A percentile compares a stretch with the other conserved stretches of the same genome.
Evolutionary conservation across 2,113 vertebrate species (phyloP).

Genomic region (Petaurus breviceps): DNA sequence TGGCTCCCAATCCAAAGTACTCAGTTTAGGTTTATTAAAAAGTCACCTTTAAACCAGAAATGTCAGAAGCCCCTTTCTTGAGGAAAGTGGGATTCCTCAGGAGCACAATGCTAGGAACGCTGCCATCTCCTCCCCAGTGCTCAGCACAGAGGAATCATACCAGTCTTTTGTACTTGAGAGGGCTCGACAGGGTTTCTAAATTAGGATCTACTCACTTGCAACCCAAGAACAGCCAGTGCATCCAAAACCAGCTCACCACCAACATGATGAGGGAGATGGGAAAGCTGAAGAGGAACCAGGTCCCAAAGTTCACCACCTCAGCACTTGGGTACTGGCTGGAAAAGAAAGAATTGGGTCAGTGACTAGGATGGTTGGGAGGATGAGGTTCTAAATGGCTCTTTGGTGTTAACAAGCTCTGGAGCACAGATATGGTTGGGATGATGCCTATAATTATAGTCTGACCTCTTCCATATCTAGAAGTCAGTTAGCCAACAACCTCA

Average conservation of each 20-base stretch:
- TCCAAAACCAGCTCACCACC: slow-evolving; percentile 97
- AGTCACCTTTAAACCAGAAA: neutral
- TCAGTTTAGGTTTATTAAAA: neutral
- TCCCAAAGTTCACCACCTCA: slow-evolving; percentile 97
- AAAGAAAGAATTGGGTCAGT: slow-evolving; percentile 29
- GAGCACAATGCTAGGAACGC: neutral
- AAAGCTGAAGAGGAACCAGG: slow-evolving; percentile 99
- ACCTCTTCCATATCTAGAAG: neutral
- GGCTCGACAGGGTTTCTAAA: neutral
- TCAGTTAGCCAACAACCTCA: neutral
- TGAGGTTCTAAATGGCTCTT: neutral
- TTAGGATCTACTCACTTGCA: slow-evolving; percentile 92
- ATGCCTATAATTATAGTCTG: neutral
- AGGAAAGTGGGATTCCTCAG: neutral
- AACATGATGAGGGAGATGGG: slow-evolving; percentile 97
- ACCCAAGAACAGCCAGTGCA: slow-evolving; percentile 97
- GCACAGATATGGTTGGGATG: neutral
- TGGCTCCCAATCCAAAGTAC: fast-evolving
- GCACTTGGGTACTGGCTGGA: slow-evolving; percentile 95
- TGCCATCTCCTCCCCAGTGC: neutral
- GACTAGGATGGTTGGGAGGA: slow-evolving; percentile 5
- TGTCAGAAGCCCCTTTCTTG: neutral
- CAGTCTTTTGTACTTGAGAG: neutral
- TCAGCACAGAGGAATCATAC: neutral
- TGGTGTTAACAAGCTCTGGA: neutral